Evolutionary conservation across 1,140 invertebrate genomes (phyloP).

Genomic region (Mercenaria mercenaria): DNA sequence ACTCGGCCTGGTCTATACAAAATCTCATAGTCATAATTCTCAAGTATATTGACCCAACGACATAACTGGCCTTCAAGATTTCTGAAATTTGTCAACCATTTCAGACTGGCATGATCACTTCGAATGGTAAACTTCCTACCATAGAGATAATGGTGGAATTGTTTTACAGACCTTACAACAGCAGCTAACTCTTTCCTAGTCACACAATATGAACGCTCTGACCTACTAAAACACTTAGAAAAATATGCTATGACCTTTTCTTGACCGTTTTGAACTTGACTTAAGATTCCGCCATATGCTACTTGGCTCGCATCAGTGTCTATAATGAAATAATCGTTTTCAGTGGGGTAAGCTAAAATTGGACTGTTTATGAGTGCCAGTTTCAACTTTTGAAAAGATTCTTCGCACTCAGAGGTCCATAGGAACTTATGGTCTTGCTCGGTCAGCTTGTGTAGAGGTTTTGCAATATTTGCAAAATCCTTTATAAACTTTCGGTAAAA

Average conservation of each 20-base stretch:
- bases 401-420: background rate
- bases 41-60: conserved; percentile 46
- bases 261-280: conserved; percentile 79
- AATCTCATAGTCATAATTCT: background rate
- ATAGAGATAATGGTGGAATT: conserved; percentile 23
- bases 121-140: background rate
- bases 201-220: conserved; percentile 37
- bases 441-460: conserved; percentile 16
- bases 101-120: conserved; percentile 1
- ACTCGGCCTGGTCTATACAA: background rate
- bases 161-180: conserved; percentile 56
- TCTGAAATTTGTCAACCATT: conserved; percentile 50
- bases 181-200: conserved; percentile 65
- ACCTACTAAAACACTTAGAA: conserved; percentile 2
- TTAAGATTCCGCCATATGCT: conserved; percentile 79
- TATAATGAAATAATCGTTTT: conserved; percentile 78
- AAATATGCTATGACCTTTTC: conserved; percentile 40
- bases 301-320: conserved; percentile 85
- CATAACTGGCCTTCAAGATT: background rate
- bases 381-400: conserved; percentile 67
- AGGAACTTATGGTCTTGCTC: background rate
- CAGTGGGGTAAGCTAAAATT: too few species aligned
- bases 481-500: conserved; percentile 45
- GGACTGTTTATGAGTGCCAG: too few species aligned
- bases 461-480: background rate